These are phyloP conservation scores for Dicyrtoma fusca DNA, from an alignment of 2,888 invertebrate species.

Conservation along the genomic window DNA sequence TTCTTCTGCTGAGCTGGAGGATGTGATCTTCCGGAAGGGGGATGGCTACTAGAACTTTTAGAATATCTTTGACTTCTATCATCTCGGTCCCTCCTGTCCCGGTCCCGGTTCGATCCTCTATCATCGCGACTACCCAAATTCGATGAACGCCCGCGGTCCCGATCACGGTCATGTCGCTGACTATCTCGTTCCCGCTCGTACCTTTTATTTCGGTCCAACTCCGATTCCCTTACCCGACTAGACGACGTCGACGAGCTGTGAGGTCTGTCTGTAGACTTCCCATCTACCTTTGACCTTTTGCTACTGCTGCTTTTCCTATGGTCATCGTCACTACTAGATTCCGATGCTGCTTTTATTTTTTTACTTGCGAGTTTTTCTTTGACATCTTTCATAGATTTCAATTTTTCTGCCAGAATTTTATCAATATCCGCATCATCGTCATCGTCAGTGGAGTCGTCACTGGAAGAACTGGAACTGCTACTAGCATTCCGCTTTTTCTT, in stretches of 20 bases:
- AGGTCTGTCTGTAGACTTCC: conserved; percentile 23
- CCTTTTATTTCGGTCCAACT: conserved; percentile 5
- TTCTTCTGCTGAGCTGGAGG: conserved; percentile 28
- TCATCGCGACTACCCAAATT: conserved; percentile 2
- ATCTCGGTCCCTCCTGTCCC: not conserved
- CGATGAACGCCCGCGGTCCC: not conserved
- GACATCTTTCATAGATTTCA: conserved; percentile 68
- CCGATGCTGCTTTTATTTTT: conserved; percentile 23
- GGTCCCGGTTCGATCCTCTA: not conserved
- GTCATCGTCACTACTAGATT: not conserved
- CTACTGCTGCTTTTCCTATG: not conserved
- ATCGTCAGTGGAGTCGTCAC: conserved; percentile 49
- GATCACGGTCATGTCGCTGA: not conserved
- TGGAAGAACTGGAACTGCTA: conserved; percentile 44
- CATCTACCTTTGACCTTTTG: not conserved
- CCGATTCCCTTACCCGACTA: too few relatives aligned
- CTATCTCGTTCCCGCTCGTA: too few relatives aligned
- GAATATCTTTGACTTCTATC: not conserved
- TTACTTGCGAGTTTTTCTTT: conserved; percentile 54
- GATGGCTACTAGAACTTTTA: conserved; percentile 6
- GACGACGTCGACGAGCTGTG: too few relatives aligned
- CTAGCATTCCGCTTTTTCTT: conserved; percentile 48
- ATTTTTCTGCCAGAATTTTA: conserved; percentile 71
- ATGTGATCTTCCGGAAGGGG: conserved; percentile 17
- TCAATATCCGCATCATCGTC: conserved; percentile 66